Evolutionary conservation across 1,140 invertebrate species (phyloP), one percentile per base, ranked within the genome.

Genomic region (roundworm (Caenorhabditis elegans)): DNA sequence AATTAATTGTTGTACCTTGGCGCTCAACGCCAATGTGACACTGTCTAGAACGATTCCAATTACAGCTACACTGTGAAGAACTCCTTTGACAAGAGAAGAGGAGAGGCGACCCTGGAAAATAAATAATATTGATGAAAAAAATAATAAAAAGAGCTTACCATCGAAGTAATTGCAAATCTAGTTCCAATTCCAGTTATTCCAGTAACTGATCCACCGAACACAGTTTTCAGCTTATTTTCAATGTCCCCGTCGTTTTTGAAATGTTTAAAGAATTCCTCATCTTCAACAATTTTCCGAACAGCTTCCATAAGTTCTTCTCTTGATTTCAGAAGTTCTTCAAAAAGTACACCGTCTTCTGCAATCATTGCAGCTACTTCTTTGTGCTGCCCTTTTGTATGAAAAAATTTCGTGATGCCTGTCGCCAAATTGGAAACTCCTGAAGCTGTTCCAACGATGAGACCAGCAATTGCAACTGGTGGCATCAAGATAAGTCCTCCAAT

Each of bases 331-430:
- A 80, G 53, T 36, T 46, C 43, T 77, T 48, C 34, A 55, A 31
- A 51, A 76, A 65, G 19, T 81, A 3, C 36, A 22, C 51, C 17
- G 28, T 75, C 43, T 76, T 70, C 53, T 46, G n/a, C 34, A 19
- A 70, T 34, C 39, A 80, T 34, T 22, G 22, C n/a, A 3, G 11
- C 5, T 8, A 46, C 24, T n/a, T 70, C 48, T 43, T 43, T 55
- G 55, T 26, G 39, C 11, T 46, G 19, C 6, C 11, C 8, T 28
- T 47, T 65, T 36, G 26, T 26, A 46, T 98, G 96, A 78, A 96
- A 96, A 90, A 96, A 94, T 86, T 94, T 93, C 10, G 98, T 95
- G 86, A 95, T 95, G 91, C 98, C 96, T 89, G 94, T 95, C 0
- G 98, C 95, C 88, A 98, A 95, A 84, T 97, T 95, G 47, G 98